Evolutionary conservation across 2,888 invertebrate species (phyloP), one percentile per base, ranked within the genome.

Genomic region (Aspidiotus rigidus): DNA sequence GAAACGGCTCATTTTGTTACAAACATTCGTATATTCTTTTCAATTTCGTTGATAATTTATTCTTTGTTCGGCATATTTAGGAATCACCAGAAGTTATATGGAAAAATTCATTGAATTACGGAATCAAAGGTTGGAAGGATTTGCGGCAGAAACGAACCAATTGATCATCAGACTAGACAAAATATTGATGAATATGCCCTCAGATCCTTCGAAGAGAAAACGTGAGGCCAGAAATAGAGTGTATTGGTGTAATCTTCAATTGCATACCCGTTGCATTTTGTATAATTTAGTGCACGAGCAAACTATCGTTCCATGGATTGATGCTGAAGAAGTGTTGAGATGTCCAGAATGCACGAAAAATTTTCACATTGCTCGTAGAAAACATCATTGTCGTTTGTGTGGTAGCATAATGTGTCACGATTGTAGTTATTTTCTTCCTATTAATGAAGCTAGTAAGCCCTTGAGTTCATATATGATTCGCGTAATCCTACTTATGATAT

Each of bases 381-480:
- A 95, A 77, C 98, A 99, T 79, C 99, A 99, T 79, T 99, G 99
- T 77, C 83, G 97, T 72, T 82, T 98, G 6, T 98, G 93, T 77
- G 97, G 97, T 0, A 89, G 90, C 70, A 87, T 97, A 71, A 88
- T 96, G 83, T 97, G 97, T 77, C 85, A 92, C 77, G 87, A 89
- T 74, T 97, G 97, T 77, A 95, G 95, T 0, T 81, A 86, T 74
- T 95, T 93, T 78, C 80, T 97, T 73, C 83, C 89, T 59, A 81
- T 90, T 72, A 82, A 85, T 73, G 83, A 85, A 77, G 95, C 93
- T 73, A 83, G 90, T 90, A 81, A 81, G 86, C 79, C 2, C 13
- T 42, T 41, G 11, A 56, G 28, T 28, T 28, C 28, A 28, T 28
- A 5, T 3, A 28, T 3, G 28, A 28, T 28, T 28, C 5, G 28